These are phyloP conservation scores for Procavia capensis DNA, from an alignment of 2,113 vertebrate species.

Conservation along the genomic window DNA sequence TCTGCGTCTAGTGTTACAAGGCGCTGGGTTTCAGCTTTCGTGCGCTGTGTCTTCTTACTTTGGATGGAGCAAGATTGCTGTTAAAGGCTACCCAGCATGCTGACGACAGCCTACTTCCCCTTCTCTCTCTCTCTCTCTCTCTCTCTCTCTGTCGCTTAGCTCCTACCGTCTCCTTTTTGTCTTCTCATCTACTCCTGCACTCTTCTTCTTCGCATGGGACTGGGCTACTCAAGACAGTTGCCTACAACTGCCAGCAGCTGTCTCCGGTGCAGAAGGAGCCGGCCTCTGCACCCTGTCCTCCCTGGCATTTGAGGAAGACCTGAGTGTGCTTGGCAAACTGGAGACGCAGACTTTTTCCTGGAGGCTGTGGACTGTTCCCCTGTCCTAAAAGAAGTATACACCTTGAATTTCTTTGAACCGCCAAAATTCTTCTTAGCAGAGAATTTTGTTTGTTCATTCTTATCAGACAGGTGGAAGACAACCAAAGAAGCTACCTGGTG, in stretches of 20 bases:
- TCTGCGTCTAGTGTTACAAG: fast-evolving
- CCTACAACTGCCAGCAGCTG: background rate
- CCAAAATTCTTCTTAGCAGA: background rate
- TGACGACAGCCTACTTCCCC: fast-evolving
- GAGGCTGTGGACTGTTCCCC: background rate
- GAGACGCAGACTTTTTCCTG: background rate
- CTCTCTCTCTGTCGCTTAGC: background rate
- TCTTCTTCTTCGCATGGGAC: background rate
- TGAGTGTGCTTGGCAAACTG: background rate
- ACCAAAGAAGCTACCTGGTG: background rate
- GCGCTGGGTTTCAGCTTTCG: background rate
- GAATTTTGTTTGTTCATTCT: background rate
- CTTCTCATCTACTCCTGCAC: background rate
- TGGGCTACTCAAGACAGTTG: too few relatives aligned
- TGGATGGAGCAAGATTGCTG: background rate
- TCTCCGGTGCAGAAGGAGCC: fast-evolving
- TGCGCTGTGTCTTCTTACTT: background rate
- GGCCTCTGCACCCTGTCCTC: fast-evolving
- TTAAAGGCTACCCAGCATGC: fast-evolving
- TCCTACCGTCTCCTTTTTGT: background rate
- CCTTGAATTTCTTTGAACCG: background rate
- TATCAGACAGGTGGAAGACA: background rate
- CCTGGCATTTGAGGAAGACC: fast-evolving
- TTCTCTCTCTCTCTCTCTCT: background rate
- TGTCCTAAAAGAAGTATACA: background rate